A percentile compares a stretch with the other conserved stretches of the same genome.
These are phyloP conservation scores for Emmelina monodactyla DNA, from an alignment of 2,888 invertebrate genomes.

Conservation along the genomic window DNA sequence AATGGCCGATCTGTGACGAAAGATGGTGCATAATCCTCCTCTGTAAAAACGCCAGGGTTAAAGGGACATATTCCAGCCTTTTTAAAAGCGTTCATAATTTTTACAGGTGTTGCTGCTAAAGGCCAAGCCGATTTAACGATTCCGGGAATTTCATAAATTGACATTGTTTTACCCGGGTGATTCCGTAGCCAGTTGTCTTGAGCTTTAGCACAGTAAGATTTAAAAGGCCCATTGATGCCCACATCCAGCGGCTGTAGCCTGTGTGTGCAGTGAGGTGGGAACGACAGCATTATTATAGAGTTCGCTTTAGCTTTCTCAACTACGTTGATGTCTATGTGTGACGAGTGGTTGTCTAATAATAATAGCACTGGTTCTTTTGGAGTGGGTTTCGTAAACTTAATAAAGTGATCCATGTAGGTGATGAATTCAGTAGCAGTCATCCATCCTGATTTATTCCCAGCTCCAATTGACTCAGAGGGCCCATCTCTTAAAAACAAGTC, in stretches of 20 bases:
- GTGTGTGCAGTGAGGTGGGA: constrained; percentile 10
- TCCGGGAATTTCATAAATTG: constrained; percentile 17
- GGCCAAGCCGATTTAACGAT: constrained; percentile 17
- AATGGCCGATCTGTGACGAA: constrained; percentile 6
- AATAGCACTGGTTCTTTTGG: constrained; percentile 5
- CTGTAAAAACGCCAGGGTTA: constrained; percentile 4
- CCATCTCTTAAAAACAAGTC: constrained; percentile 17
- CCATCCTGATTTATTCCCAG: constrained; percentile 18
- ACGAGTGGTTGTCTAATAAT: constrained; percentile 11
- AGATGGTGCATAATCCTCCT: constrained; percentile 6
- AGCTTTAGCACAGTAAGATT: constrained; percentile 15
- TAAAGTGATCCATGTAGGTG: constrained; percentile 9
- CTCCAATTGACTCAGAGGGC: constrained; percentile 19
- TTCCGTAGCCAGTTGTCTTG: constrained; percentile 15
- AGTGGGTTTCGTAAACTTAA: constrained; percentile 9
- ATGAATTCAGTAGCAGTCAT: constrained; percentile 11
- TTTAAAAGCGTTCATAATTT: constrained; percentile 2
- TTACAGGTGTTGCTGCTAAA: constrained; percentile 8
- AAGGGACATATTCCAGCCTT: constrained; percentile 5
- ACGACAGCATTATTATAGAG: constrained; percentile 7
- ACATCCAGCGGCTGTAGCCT: constrained; percentile 16
- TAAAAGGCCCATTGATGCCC: constrained; percentile 16
- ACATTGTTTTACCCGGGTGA: constrained; percentile 15
- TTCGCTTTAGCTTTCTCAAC: constrained; percentile 13
- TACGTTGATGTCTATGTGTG: constrained; percentile 12